These are phyloP conservation scores for Molanna angustata DNA, from an alignment of 2,888 invertebrate genomes.

Conservation along the genomic window DNA sequence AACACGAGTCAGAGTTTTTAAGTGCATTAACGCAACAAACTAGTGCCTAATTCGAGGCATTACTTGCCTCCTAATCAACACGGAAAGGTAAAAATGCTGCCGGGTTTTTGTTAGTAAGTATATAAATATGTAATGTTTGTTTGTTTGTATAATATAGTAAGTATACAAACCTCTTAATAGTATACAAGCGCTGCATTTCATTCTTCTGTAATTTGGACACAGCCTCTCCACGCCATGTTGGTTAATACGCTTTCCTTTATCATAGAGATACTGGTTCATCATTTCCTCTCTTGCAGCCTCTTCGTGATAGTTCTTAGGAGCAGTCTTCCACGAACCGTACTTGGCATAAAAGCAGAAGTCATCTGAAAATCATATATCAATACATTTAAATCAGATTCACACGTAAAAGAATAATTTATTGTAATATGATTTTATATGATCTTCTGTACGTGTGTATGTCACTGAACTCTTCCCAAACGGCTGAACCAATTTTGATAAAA, in stretches of 20 bases:
- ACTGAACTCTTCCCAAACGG: too few species aligned
- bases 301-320: slow-evolving; percentile 8
- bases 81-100: too few species aligned
- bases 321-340: slow-evolving; percentile 13
- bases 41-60: too few species aligned
- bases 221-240: slow-evolving; percentile 8
- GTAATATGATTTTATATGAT: too few species aligned
- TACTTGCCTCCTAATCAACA: too few species aligned
- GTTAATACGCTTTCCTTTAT: slow-evolving; percentile 3
- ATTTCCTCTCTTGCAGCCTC: slow-evolving; percentile 4
- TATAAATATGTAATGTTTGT: too few species aligned
- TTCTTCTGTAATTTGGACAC: slow-evolving; percentile 16
- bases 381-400: neutral
- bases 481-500: too few species aligned
- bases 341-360: slow-evolving; percentile 18
- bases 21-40: too few species aligned
- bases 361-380: slow-evolving; percentile 13
- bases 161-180: slow-evolving; percentile 5
- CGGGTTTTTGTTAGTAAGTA: too few species aligned
- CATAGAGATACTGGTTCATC: slow-evolving; percentile 10
- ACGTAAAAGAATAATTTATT: neutral
- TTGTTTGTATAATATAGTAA: too few species aligned
- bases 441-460: too few species aligned
- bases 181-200: slow-evolving; percentile 6
- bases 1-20: too few species aligned